A percentile compares a stretch with the other conserved stretches of the same genome.
phyloP scores from a whole-genome alignment of 2,888 invertebrate species.

The Drosophila suboccidentalis region DNA sequence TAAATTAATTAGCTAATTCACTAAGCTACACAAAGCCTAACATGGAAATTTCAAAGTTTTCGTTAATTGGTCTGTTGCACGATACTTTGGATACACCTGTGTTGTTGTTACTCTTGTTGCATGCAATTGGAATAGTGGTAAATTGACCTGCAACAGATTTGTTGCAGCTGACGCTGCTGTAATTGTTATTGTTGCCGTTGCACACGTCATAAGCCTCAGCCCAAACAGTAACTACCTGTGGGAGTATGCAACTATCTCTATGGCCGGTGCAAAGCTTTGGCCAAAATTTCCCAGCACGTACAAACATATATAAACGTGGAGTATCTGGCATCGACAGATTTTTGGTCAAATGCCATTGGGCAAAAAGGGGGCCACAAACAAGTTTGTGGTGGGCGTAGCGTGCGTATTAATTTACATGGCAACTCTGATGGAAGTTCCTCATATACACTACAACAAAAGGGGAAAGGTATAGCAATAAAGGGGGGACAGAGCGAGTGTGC shows the following conservation, averaged over 20 bases:
- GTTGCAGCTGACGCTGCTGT: slow-evolving; percentile 21
- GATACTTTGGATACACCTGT: slow-evolving; percentile 24
- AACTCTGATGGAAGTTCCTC: slow-evolving; percentile 15
- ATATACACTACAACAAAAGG: not conserved
- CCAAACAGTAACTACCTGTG: slow-evolving; percentile 29
- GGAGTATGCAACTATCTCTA: slow-evolving; percentile 18
- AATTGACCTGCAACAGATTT: slow-evolving; percentile 28
- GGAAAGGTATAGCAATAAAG: not conserved
- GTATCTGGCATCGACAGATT: slow-evolving; percentile 38
- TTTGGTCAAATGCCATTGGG: slow-evolving; percentile 57
- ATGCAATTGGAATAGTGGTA: slow-evolving; percentile 16
- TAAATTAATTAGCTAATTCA: slow-evolving; percentile 56
- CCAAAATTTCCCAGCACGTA: slow-evolving; percentile 26
- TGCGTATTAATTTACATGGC: slow-evolving; percentile 59
- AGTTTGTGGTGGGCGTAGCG: slow-evolving; percentile 43
- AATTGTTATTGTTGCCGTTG: not conserved
- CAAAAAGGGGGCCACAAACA: not conserved
- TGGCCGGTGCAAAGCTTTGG: not conserved
- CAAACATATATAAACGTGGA: not conserved
- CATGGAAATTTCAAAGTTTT: slow-evolving; percentile 26
- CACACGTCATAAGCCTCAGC: slow-evolving; percentile 20
- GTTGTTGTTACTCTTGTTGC: slow-evolving; percentile 10
- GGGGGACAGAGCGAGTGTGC: not conserved
- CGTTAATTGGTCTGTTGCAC: slow-evolving; percentile 41
- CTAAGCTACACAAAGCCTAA: slow-evolving; percentile 31